phyloP scores from a whole-genome alignment of 2,797 vertebrate species.

The Peromyscus attwateri region DNA sequence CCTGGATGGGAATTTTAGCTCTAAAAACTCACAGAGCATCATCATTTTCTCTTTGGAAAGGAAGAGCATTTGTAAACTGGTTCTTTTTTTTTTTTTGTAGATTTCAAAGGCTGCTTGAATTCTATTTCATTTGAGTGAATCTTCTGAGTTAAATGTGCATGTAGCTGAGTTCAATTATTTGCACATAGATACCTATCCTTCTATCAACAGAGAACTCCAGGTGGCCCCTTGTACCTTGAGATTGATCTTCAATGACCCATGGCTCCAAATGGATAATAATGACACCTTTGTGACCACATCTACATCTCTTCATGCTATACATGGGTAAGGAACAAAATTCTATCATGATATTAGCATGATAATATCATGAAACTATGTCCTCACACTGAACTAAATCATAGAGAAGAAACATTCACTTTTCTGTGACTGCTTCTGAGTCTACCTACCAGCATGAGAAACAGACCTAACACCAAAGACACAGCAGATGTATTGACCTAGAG shows the following conservation, averaged over 20 bases:
- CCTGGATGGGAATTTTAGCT: not conserved
- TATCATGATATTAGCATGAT: not conserved
- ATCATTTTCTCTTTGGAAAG: conserved; percentile 57
- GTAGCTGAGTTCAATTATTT: not conserved
- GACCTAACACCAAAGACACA: not conserved
- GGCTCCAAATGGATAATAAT: not conserved
- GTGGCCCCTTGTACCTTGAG: not conserved
- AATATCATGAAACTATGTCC: not conserved
- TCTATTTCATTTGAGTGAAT: not conserved
- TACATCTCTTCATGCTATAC: not conserved
- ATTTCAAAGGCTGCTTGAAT: conserved; percentile 39
- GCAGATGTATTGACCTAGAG: not conserved
- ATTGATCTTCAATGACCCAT: not conserved
- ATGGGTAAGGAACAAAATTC: not conserved
- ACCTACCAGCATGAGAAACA: not conserved
- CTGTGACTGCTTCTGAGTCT: not conserved
- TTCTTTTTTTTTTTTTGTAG: not conserved
- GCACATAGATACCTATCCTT: not conserved
- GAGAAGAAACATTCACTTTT: conserved; percentile 29
- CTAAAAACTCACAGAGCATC: not conserved
- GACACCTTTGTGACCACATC: not conserved
- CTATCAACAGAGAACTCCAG: conserved; percentile 6
- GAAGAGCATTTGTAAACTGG: not conserved
- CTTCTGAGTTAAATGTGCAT: not conserved
- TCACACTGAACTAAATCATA: conserved; percentile 12